A percentile compares a stretch with the other conserved stretches of the same genome.
phyloP scores from a whole-genome alignment of 2,113 vertebrate genomes.

The Callospermophilus lateralis region DNA sequence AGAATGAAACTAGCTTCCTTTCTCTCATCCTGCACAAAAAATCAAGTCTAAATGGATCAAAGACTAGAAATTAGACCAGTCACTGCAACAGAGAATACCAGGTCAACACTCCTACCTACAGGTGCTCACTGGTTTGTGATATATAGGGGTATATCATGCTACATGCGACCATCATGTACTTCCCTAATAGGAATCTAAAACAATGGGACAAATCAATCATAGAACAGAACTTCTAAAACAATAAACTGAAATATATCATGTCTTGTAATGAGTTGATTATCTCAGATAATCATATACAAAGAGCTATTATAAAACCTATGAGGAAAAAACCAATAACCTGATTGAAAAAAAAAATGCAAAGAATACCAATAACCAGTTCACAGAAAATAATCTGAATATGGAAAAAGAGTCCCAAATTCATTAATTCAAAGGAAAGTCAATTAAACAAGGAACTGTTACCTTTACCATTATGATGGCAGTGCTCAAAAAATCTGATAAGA shows the following conservation, averaged over 20 bases:
- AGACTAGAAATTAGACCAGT: too few species aligned
- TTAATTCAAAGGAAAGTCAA: neutral
- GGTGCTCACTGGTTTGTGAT: neutral
- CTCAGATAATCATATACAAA: neutral
- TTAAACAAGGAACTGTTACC: neutral
- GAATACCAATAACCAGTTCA: neutral
- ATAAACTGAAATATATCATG: neutral
- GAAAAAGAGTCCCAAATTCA: neutral
- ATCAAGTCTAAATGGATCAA: too few species aligned
- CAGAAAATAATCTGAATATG: neutral
- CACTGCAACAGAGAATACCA: too few species aligned
- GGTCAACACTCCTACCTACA: too few species aligned
- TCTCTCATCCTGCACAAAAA: too few species aligned
- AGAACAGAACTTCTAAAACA: neutral
- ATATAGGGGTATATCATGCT: neutral
- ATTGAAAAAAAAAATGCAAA: neutral
- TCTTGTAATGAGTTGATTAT: neutral
- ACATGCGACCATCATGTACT: too few species aligned
- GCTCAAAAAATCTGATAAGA: neutral
- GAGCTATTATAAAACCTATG: neutral
- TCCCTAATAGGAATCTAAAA: neutral
- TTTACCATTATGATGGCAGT: neutral
- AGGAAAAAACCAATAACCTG: conserved; percentile 16
- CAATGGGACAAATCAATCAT: neutral
- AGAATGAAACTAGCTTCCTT: too few species aligned